These are phyloP conservation scores for Saturnia japonica DNA, from an alignment of 2,888 invertebrate genomes.

Conservation along the genomic window DNA sequence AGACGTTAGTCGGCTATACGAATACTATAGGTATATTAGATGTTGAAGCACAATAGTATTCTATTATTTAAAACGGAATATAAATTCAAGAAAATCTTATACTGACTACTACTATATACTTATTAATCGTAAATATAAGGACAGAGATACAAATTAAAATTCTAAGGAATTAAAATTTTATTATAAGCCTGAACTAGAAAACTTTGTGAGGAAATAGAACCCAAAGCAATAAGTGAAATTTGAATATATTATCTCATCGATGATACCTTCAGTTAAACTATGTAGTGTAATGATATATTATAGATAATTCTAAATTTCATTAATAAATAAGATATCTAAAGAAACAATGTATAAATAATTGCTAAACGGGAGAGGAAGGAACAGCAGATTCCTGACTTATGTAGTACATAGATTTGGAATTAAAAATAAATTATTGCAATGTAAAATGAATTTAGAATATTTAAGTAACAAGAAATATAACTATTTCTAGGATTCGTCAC, in stretches of 20 bases:
- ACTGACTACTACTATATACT: background rate
- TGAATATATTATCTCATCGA: background rate
- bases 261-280: background rate
- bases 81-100: background rate
- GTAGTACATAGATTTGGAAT: too few relatives aligned
- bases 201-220: background rate
- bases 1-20: too few relatives aligned
- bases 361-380: too few relatives aligned
- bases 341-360: too few relatives aligned
- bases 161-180: background rate
- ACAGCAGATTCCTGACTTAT: too few relatives aligned
- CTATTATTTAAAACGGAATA: background rate
- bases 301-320: background rate
- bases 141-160: background rate
- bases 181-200: too few relatives aligned
- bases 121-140: background rate
- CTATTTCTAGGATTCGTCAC: constrained; percentile 80
- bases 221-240: background rate
- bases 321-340: background rate
- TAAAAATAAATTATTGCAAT: too few relatives aligned
- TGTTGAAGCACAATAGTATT: background rate
- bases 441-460: too few relatives aligned
- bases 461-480: background rate
- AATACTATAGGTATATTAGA: background rate
- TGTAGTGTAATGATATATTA: background rate